These are phyloP conservation scores for Clanis bilineata DNA, from an alignment of 2,888 invertebrate species.

Conservation along the genomic window DNA sequence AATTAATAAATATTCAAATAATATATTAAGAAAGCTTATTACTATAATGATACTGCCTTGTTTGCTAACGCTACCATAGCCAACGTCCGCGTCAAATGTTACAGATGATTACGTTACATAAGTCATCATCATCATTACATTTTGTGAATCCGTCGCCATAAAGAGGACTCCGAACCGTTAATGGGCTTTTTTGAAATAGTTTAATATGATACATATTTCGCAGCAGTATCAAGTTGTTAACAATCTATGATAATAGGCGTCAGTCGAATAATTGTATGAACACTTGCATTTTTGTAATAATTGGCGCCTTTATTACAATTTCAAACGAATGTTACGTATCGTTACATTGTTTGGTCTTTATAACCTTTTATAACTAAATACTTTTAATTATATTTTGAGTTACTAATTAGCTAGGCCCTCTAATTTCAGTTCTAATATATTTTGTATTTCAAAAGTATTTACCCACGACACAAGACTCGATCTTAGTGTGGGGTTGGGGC, in stretches of 20 bases:
- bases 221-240: neutral
- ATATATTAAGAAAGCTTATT: neutral
- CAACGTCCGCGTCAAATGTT: constrained; percentile 66
- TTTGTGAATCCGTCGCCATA: constrained; percentile 62
- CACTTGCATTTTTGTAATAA: neutral
- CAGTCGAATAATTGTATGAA: neutral
- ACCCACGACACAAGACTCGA: too few species aligned
- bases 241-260: neutral
- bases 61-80: constrained; percentile 45
- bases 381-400: too few species aligned
- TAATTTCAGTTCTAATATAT: too few species aligned
- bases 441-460: too few species aligned
- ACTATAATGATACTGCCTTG: constrained; percentile 10
- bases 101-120: constrained; percentile 76
- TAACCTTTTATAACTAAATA: too few species aligned
- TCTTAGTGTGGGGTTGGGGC: too few species aligned
- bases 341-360: neutral
- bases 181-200: constrained; percentile 45
- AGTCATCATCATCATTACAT: constrained; percentile 73
- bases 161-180: constrained; percentile 42
- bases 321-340: neutral
- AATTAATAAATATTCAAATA: too few species aligned
- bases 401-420: too few species aligned
- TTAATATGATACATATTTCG: constrained; percentile 27
- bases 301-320: neutral